Base-by-base conservation (phyloP, 1,140 invertebrate species). In the Drosophila kikkawai region DNA sequence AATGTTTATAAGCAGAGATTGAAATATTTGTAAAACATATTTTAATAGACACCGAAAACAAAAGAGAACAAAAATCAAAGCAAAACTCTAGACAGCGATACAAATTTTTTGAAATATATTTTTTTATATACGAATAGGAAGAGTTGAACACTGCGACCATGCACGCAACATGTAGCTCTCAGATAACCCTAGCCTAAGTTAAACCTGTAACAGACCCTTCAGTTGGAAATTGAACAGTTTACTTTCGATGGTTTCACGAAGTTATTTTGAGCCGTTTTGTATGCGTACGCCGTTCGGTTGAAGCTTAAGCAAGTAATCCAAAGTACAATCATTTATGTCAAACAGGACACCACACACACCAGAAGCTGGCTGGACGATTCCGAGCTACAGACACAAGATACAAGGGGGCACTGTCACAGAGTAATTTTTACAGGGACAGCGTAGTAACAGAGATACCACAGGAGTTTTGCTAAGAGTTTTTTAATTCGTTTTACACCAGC, bases 301-400 rank as follows among this genome's bases (percentile, higher is more conserved):
- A 90, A 80, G 82, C 82, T 90, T 82, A 82, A 91, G 86, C 81
- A 71, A 82, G 75, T 79, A 90, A 90, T 82, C 86, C 79, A 90
- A 70, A 90, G 85, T 90, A 90, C 85, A 90, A 90, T 90, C 86
- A 90, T 90, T 90, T 90, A 80, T 91, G 85, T 90, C 85, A 85
- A 88, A 58, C 83, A 80, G 80, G 85, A 90, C 83, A 90, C 80
- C 58, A 68, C 67, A 78, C 64, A 80, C 75, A 58, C 64, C 26
- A 65, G 47, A 60, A 19, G 29, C 39, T 51, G 57, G 51, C 51
- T 29, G 66, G 9, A 37, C 48, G 19, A 73, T 19, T 64, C 44
- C 17, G 37, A 69, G 57, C 50, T 48, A 19, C 48, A 61, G 39
- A 55, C 19, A 60, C 37, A 51, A 60, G 45, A 22, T 22, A 22